Conservation (phyloP, 2,113 vertebrate species). For the Neogobius melanostomus region DNA sequence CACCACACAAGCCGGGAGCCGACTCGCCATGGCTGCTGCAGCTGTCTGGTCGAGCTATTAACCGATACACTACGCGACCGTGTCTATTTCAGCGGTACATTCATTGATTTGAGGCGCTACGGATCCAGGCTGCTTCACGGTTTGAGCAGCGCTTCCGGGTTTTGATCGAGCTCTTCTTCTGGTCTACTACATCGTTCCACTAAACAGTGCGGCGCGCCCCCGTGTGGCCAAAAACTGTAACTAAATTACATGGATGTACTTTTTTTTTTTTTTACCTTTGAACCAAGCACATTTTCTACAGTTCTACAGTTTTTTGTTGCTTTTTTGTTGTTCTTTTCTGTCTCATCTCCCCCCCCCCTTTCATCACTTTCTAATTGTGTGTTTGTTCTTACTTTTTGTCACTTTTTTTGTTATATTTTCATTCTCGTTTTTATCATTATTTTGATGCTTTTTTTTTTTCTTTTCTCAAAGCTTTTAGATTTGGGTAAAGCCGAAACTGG, state of each 20-base stretch:
- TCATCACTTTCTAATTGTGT: too few relatives aligned
- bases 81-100: not conserved
- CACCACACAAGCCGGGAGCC: conserved; percentile 95
- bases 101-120: not conserved
- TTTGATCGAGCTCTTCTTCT: conserved; percentile 29
- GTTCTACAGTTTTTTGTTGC: too few relatives aligned
- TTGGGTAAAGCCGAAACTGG: too few relatives aligned
- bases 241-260: not conserved
- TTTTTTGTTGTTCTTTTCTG: too few relatives aligned
- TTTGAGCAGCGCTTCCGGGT: conserved; percentile 59
- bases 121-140: conserved; percentile 45
- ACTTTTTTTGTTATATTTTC: too few relatives aligned
- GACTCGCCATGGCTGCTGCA: conserved; percentile 85
- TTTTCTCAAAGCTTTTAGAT: too few relatives aligned
- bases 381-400: too few relatives aligned
- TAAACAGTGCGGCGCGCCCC: not conserved
- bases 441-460: too few relatives aligned
- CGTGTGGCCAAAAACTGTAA: not conserved
- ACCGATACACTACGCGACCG: not conserved
- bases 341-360: too few relatives aligned
- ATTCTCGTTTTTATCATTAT: too few relatives aligned
- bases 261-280: not conserved
- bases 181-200: conserved; percentile 8
- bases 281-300: too few relatives aligned
- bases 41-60: not conserved